These are phyloP conservation scores for Oreotragus oreotragus DNA, from an alignment of 2,113 vertebrate genomes.

Conservation along the genomic window DNA sequence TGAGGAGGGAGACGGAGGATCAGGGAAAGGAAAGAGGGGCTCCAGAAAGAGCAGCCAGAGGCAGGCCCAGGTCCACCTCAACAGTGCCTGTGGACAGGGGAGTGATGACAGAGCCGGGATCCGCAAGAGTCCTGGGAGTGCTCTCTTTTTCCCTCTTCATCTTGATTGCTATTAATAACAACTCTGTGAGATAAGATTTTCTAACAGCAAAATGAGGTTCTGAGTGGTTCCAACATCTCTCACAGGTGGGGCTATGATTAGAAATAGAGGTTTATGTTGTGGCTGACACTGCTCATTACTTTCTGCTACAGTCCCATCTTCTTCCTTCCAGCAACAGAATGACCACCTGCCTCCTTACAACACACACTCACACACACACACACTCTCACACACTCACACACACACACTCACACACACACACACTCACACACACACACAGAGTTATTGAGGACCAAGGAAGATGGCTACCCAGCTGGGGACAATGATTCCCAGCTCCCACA, in stretches of 20 bases:
- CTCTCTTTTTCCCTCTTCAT: background rate
- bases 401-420: background rate
- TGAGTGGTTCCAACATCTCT: background rate
- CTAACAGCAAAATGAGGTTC: background rate
- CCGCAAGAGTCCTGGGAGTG: background rate
- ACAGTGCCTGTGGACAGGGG: fast-evolving
- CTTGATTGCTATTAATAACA: background rate
- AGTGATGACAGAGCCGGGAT: background rate
- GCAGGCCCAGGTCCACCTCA: background rate
- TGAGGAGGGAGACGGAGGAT: background rate
- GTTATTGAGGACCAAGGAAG: background rate
- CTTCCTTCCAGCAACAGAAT: background rate
- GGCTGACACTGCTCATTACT: background rate
- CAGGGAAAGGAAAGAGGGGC: background rate
- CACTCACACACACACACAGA: background rate
- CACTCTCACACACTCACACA: too few relatives aligned
- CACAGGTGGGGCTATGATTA: background rate
- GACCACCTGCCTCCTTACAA: background rate
- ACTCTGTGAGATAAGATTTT: background rate
- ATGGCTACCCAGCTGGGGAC: background rate
- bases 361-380: background rate
- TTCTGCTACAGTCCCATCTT: background rate
- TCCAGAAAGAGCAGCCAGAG: background rate
- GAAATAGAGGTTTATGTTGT: background rate
- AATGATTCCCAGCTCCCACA: background rate